Evolutionary conservation across 1,140 invertebrate species (phyloP).

Genomic region (Pseudachorutes palmiensis): DNA sequence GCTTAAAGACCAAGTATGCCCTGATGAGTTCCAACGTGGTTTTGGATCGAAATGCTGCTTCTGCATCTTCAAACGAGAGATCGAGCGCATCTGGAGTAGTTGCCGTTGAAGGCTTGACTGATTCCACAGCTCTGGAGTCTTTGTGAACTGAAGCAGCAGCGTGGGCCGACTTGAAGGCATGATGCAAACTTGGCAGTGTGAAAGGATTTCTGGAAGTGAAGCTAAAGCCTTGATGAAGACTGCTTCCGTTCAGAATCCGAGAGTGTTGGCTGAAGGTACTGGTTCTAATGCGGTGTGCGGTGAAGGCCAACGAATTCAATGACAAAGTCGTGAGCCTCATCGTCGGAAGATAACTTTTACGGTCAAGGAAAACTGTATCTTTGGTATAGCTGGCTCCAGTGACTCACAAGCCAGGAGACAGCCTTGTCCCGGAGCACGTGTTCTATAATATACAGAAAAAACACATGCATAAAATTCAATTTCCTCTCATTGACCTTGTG

Average conservation of each 20-base stretch:
- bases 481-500: too few species aligned
- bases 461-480: too few species aligned
- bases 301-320: too few species aligned
- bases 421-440: too few species aligned
- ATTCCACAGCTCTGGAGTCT: not conserved
- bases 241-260: not conserved
- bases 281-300: too few species aligned
- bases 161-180: not conserved
- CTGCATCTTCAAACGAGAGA: slow-evolving; percentile 59
- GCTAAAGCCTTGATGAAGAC: not conserved
- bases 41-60: slow-evolving; percentile 63
- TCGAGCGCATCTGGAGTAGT: slow-evolving; percentile 76
- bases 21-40: slow-evolving; percentile 85
- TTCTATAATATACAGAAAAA: too few species aligned
- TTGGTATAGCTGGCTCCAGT: too few species aligned
- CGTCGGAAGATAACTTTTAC: too few species aligned
- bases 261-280: too few species aligned
- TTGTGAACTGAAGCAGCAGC: not conserved
- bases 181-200: not conserved
- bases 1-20: slow-evolving; percentile 83
- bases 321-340: too few species aligned
- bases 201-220: not conserved
- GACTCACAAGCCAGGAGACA: too few species aligned
- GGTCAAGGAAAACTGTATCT: too few species aligned
- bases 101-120: slow-evolving; percentile 22